Evolutionary conservation across 1,140 invertebrate species (phyloP), one percentile per base, ranked within the genome.

Genomic region (Stenopsyche tienmushanensis): DNA sequence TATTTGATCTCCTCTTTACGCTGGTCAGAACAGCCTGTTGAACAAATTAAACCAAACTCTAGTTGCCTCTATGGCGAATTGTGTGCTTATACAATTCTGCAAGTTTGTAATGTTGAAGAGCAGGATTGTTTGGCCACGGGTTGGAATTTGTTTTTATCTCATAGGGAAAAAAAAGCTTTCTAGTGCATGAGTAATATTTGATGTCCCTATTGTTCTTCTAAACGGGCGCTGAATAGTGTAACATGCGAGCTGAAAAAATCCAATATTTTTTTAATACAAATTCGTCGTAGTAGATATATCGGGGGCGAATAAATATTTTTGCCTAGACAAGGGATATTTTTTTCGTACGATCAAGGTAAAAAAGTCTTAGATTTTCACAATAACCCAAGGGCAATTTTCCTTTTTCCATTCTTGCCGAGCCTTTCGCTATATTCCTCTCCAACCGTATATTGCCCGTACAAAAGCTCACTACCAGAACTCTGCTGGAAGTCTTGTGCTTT

Each of bases 1-100:
- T 64, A 64, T 64, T 64, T 64, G 62, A 64, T 64, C 29, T 55
- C 34, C 42, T 47, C 59, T 57, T 34, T 34, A 18, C 44, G 20
- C 24, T 26, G 9, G 45, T 50, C 44, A 9, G 25, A 24, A 57
- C 34, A 57, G 24, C 34, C 53, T 57, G 44, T 64, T 54, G 24
- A 64, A 41, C 50, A 64, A 64, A 64, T 64, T 54, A 63, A 52
- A 50, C 25, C 20, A 39, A 52, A 44, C 41, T 57, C n/a, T 25
- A 57, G n/a, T n/a, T n/a, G n/a, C n/a, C n/a, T n/a, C n/a, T n/a
- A n/a, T n/a, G n/a, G 18, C 47, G 15, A 54, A 20, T 29, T 25
- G 23, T 23, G 23, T 13, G 23, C 52, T 54, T 26, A 23, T 13
- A 54, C 23, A 54, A 25, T 1, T 24, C n/a, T 21, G 15, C 18